Conservation (phyloP, 2,113 vertebrate genomes). For the Zootoca vivipara region DNA sequence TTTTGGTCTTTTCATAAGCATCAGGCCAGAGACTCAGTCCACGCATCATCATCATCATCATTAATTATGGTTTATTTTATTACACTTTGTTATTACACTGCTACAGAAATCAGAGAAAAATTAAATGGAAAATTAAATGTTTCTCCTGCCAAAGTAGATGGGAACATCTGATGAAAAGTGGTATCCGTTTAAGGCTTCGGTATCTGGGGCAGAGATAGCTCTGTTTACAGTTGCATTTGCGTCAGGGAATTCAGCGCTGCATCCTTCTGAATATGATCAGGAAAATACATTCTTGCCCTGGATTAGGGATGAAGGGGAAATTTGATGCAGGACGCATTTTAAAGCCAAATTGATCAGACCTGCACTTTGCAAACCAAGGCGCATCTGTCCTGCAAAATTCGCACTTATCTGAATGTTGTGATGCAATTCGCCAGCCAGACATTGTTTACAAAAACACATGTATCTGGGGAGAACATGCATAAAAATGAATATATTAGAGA, state of each 20-base stretch:
- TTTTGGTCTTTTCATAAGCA: background rate
- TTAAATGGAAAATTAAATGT: background rate
- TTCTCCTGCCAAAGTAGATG: background rate
- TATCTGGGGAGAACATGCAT: too few species aligned
- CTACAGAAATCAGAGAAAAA: background rate
- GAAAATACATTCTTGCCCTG: background rate
- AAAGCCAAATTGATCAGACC: background rate
- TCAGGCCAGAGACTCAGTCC: background rate
- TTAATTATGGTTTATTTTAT: background rate
- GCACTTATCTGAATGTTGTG: background rate
- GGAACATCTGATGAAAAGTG: background rate
- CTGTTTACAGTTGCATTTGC: background rate
- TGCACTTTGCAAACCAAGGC: rapidly evolving
- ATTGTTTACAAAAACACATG: too few species aligned
- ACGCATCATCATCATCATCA: too few species aligned
- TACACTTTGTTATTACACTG: too few species aligned
- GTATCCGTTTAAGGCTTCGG: background rate
- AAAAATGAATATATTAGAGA: too few species aligned
- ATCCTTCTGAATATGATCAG: background rate
- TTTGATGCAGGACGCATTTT: too few species aligned
- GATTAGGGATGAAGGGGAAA: background rate
- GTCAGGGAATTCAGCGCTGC: background rate
- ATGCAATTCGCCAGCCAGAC: too few species aligned
- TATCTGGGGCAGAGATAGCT: background rate
- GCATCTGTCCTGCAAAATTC: too few species aligned